Percentiles rank a stretch among this genome's conserved stretches.
phyloP scores from a whole-genome alignment of 2,888 invertebrate species.

The Eupsilia transversa region DNA sequence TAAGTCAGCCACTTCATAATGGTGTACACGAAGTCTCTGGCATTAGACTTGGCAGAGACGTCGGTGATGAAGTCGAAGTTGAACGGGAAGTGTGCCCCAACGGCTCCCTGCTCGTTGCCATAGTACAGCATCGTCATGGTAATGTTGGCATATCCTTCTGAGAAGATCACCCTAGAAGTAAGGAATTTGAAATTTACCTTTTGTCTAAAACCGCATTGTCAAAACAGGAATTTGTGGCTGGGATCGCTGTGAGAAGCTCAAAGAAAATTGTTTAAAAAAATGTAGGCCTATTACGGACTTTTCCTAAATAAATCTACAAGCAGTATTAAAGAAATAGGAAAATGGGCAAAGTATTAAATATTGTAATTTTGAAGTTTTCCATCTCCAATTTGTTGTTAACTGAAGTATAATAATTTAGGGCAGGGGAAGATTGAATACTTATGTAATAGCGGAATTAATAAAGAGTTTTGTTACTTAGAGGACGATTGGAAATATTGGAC shows the following conservation, averaged over 20 bases:
- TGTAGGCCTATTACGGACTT: constrained; percentile 3
- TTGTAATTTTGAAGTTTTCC: constrained; percentile 52
- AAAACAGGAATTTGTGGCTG: background rate
- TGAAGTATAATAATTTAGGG: constrained; percentile 56
- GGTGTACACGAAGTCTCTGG: constrained; percentile 85
- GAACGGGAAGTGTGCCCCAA: constrained; percentile 92
- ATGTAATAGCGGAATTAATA: constrained; percentile 39
- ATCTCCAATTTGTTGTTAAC: constrained; percentile 46
- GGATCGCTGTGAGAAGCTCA: background rate
- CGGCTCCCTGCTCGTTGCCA: constrained; percentile 82
- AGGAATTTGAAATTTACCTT: background rate
- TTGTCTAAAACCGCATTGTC: background rate
- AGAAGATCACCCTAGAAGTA: constrained; percentile 88
- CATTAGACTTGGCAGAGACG: constrained; percentile 84
- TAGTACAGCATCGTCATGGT: constrained; percentile 91
- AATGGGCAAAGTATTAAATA: constrained; percentile 44
- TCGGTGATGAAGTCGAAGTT: constrained; percentile 92
- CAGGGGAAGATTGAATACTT: constrained; percentile 50
- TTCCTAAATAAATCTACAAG: constrained; percentile 21
- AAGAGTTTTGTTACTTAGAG: constrained; percentile 56
- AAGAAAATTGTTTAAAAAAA: constrained; percentile 8
- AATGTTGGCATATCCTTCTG: constrained; percentile 91
- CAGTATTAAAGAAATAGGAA: constrained; percentile 40
- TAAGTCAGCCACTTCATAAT: constrained; percentile 91
- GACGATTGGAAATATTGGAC: constrained; percentile 33